These are phyloP conservation scores for Brachionus plicatilis DNA, from an alignment of 1,140 invertebrate genomes.

Conservation along the genomic window DNA sequence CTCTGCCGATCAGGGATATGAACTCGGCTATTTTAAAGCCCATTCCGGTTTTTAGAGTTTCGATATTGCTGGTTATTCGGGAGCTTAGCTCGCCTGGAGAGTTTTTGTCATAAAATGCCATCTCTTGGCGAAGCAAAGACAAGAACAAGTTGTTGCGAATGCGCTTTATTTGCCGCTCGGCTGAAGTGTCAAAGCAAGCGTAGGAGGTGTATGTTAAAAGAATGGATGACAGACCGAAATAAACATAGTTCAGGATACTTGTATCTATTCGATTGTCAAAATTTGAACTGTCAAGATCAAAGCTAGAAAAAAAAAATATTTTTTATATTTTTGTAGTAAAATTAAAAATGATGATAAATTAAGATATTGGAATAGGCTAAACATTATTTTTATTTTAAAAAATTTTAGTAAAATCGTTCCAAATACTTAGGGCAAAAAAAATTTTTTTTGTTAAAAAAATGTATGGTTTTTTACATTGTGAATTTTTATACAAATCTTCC, in stretches of 20 bases:
- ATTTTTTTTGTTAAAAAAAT: too few species aligned
- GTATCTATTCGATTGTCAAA: background rate
- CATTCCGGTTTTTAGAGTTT: constrained; percentile 3
- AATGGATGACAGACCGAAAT: background rate
- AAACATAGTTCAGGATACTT: background rate
- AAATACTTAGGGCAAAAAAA: too few species aligned
- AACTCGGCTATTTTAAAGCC: constrained; percentile 36
- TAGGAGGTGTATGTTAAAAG: background rate
- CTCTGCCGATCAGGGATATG: background rate
- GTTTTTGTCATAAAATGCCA: constrained; percentile 14
- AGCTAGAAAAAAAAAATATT: background rate
- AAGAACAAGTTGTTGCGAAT: constrained; percentile 34
- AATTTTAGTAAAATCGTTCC: too few species aligned
- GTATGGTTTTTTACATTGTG: too few species aligned
- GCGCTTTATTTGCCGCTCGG: constrained; percentile 24
- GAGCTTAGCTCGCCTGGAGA: background rate
- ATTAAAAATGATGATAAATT: background rate
- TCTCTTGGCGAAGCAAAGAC: constrained; percentile 31
- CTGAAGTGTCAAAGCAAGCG: background rate
- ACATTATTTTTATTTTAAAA: too few species aligned
- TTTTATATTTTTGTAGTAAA: background rate
- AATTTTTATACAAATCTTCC: too few species aligned
- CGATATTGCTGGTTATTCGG: background rate
- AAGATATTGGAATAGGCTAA: too few species aligned
- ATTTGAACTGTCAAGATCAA: background rate